Conservation (phyloP, 2,113 vertebrate species). For the Anser brachyrhynchus region DNA sequence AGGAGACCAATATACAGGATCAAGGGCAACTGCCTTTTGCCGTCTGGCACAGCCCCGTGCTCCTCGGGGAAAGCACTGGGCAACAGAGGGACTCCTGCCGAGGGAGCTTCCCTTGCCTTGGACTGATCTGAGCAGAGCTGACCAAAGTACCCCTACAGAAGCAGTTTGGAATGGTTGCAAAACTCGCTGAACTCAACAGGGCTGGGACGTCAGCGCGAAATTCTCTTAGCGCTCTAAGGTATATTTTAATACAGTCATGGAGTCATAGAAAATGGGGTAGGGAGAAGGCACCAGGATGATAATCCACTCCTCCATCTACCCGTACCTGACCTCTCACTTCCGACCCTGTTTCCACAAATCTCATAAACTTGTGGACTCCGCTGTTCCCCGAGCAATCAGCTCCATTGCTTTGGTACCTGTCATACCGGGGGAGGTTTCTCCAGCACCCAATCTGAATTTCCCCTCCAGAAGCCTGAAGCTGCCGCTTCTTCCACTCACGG, state of each 20-base stretch:
- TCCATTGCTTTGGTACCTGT: background rate
- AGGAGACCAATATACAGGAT: rapidly evolving
- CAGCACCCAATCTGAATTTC: background rate
- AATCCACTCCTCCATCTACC: background rate
- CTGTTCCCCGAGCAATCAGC: rapidly evolving
- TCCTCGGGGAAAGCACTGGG: rapidly evolving
- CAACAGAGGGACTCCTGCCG: background rate
- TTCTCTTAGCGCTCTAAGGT: background rate
- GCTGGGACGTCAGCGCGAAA: background rate
- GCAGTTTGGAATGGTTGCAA: background rate
- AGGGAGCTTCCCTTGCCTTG: background rate
- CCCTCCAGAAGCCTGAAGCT: too few species aligned
- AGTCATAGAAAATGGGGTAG: rapidly evolving
- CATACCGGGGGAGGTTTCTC: background rate
- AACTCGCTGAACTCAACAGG: background rate
- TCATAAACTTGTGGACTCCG: background rate
- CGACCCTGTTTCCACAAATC: background rate
- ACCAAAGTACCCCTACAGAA: background rate
- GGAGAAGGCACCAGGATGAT: background rate
- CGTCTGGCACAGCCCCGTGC: background rate
- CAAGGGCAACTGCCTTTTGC: background rate
- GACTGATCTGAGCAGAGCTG: background rate
- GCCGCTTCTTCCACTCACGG: too few species aligned
- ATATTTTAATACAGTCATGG: background rate
- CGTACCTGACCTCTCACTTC: background rate